Conservation (phyloP, 2,888 invertebrate species). For the Allolobophora icterica region DNA sequence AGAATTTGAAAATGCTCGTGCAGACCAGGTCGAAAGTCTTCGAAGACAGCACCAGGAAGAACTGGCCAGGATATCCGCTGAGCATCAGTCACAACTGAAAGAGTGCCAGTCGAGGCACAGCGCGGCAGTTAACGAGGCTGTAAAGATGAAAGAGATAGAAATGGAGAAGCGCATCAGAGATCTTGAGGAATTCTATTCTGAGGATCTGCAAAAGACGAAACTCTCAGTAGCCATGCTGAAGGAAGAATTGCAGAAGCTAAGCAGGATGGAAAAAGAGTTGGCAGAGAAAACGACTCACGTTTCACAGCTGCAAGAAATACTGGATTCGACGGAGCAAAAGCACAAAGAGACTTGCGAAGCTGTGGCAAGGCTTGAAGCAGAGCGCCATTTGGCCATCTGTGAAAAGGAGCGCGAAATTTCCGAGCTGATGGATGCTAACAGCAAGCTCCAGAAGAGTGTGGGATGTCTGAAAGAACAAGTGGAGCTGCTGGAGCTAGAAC, state of each 20-base stretch:
- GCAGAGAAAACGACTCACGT: neutral
- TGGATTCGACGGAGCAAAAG: neutral
- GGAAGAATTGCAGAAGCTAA: neutral
- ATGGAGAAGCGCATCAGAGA: neutral
- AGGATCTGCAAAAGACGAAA: neutral
- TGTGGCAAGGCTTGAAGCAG: neutral
- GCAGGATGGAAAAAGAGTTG: neutral
- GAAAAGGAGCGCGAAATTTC: neutral
- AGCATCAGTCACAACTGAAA: neutral
- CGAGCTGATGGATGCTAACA: neutral
- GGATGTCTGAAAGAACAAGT: neutral
- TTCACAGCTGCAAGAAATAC: neutral
- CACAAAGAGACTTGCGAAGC: neutral
- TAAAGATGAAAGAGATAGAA: neutral
- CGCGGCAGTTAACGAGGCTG: neutral
- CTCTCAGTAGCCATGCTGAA: neutral
- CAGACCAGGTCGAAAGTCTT: neutral
- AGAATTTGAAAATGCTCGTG: neutral
- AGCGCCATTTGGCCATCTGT: neutral
- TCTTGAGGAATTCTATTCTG: neutral
- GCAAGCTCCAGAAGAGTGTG: neutral
- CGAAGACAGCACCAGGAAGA: neutral
- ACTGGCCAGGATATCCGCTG: neutral
- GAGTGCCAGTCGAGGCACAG: neutral
- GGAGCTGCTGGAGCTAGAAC: neutral